phyloP scores from a whole-genome alignment of 2,888 invertebrate species.

The Rhagonycha lutea region DNA sequence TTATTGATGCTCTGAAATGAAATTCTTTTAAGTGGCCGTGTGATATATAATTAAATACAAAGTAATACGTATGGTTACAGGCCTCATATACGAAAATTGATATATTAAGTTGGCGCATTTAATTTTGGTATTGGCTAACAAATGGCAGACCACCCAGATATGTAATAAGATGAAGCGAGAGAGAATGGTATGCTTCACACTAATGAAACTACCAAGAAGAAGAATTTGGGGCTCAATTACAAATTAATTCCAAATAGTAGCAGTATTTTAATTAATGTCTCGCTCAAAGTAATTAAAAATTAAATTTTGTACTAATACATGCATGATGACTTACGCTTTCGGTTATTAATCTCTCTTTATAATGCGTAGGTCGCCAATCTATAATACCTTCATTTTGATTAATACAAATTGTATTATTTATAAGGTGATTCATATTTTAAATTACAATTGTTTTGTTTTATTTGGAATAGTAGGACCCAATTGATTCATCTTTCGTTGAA shows the following conservation, averaged over 20 bases:
- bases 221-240: slow-evolving; percentile 2
- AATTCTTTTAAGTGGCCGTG: slow-evolving; percentile 31
- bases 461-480: not conserved
- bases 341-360: not conserved
- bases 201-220: slow-evolving; percentile 8
- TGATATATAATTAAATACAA: slow-evolving; percentile 40
- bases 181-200: slow-evolving; percentile 24
- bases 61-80: slow-evolving; percentile 39
- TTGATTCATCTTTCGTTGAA: not conserved
- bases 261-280: slow-evolving; percentile 1
- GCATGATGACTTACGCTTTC: not conserved
- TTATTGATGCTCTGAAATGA: slow-evolving; percentile 29
- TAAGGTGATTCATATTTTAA: not conserved
- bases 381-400: not conserved
- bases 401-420: slow-evolving; percentile 1
- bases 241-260: slow-evolving; percentile 2
- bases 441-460: not conserved
- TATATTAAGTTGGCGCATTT: slow-evolving; percentile 42
- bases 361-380: not conserved
- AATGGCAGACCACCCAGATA: slow-evolving; percentile 42
- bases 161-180: slow-evolving; percentile 22
- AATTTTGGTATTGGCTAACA: slow-evolving; percentile 40
- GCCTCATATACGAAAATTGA: slow-evolving; percentile 41
- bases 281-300: slow-evolving; percentile 1
- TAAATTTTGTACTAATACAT: not conserved